Evolutionary conservation across 2,888 invertebrate species (phyloP), one percentile per base, ranked within the genome.

Genomic region (Scaptomyza polygonia): DNA sequence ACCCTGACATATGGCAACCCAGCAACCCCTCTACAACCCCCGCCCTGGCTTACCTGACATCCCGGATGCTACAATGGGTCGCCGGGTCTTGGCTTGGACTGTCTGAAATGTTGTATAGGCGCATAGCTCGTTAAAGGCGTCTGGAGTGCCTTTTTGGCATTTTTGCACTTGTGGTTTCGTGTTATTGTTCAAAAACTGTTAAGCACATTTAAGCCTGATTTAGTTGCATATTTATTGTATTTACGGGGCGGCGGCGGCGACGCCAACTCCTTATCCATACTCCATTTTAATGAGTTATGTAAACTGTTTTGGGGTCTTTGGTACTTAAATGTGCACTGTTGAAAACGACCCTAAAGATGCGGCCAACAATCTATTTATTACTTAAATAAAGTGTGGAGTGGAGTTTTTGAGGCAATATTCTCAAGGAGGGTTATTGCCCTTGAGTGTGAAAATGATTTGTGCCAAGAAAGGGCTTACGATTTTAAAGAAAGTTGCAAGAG

Each of bases 171-270:
- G 81, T 80, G 86, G 88, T 76, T 66, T 75, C 78, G 67, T 76
- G 72, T 68, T 86, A 85, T 85, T 84, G 87, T 86, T 85, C 85
- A 86, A 81, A 81, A 86, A 84, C 79, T 88, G 86, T 88, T 88
- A 86, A 88, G 83, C 80, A 79, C 83, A 88, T 87, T 86, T 88
- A 88, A 86, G 86, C 86, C 66, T 86, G 86, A 86, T 86, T 86
- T 88, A 86, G 84, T 84, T 84, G 83, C 86, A 83, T 86, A 88
- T 84, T 84, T 84, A 84, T 84, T 83, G 81, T 77, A 77, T 72
- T 69, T 77, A 52, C 62, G 61, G 59, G 0, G 44, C 57, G 39
- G 30, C 49, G 14, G 16, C 34, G 3, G n/a, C n/a, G n/a, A n/a
- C n/a, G 45, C 40, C 40, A 48, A 44, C 56, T 34, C 34, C 34